Evolutionary conservation across 1,140 invertebrate species (phyloP).

Genomic region (Nilaparvata lugens): DNA sequence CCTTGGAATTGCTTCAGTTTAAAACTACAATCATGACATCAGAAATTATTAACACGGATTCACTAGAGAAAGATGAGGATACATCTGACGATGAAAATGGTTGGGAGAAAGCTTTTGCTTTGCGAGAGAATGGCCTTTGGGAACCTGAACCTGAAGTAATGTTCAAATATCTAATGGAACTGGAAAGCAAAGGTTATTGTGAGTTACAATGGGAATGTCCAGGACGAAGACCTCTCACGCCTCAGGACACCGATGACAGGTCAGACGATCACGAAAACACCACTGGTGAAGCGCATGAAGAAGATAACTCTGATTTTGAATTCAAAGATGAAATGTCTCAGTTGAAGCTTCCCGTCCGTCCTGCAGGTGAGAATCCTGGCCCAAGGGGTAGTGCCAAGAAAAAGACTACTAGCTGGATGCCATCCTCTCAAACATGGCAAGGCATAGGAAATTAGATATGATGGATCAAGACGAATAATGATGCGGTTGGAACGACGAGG

Average conservation of each 20-base stretch:
- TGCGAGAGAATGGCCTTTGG: conserved; percentile 9
- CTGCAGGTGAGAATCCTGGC: conserved; percentile 21
- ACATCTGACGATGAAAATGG: not conserved
- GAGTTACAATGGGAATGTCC: conserved; percentile 35
- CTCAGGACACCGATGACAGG: conserved; percentile 19
- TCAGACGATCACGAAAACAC: conserved; percentile 15
- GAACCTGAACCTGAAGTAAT: conserved; percentile 30
- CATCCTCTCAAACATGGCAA: conserved; percentile 36
- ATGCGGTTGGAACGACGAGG: too few species aligned
- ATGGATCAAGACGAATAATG: conserved; percentile 22
- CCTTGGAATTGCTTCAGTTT: too few species aligned
- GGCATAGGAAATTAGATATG: conserved; percentile 33
- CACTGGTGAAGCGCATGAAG: conserved; percentile 11
- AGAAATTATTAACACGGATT: too few species aligned
- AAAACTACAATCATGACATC: too few species aligned
- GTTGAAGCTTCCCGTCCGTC: conserved; percentile 20
- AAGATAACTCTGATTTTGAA: conserved; percentile 35
- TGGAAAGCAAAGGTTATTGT: conserved; percentile 27
- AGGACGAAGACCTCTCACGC: conserved; percentile 31
- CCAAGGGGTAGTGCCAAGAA: conserved; percentile 37
- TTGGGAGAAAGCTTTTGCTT: not conserved
- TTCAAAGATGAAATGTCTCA: conserved; percentile 34
- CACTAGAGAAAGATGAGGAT: too few species aligned
- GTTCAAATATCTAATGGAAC: conserved; percentile 26
- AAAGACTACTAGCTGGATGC: conserved; percentile 38